Evolutionary conservation across 2,113 vertebrate species (phyloP), one percentile per base, ranked within the genome.

Genomic region (Hippopotamus amphibius): DNA sequence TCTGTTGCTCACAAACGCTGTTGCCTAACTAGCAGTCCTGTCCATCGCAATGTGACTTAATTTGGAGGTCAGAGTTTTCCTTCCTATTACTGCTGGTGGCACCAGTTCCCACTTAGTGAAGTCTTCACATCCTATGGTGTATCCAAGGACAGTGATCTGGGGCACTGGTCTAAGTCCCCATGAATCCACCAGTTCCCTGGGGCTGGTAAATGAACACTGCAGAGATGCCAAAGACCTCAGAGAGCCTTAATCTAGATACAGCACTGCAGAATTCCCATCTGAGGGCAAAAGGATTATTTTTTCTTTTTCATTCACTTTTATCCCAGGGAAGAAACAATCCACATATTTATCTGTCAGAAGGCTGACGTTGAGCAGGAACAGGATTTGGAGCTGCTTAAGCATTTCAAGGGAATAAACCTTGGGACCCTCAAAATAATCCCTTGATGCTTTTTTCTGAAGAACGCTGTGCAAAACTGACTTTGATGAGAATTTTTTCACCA

Each of bases 371-470:
- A 95, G 50, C 61, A 89, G 76, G 41, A 86, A 83, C 28, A 61
- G 66, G 81, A 94, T 95, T 88, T 88, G 43, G 55, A 94, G 41
- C 61, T 96, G 21, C 59, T 83, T 92, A 96, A 97, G 43, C 24
- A 96, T 95, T 87, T 96, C 74, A 94, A 88, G 80, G 22, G 12
- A 90, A 92, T 94, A 93, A 95, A 94, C 57, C 30, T 61, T 85
- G 50, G 76, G 90, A 93, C 30, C 71, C 80, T 95, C 68, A n/a
- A 50, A 94, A 89, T 94, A 95, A 97, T 89, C 90, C 91, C 93
- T 53, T 82, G 21, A 33, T 55, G 72, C n/a, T 71, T 50, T 74
- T 95, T 96, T 89, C 71, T 66, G 63, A 61, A 93, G 53, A 96
- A 72, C 6, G 7, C 68, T 87, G 15, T 46, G 90, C 71, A 76